Evolutionary conservation across 2,888 invertebrate species (phyloP).

Genomic region (Temnothorax unifasciatus): DNA sequence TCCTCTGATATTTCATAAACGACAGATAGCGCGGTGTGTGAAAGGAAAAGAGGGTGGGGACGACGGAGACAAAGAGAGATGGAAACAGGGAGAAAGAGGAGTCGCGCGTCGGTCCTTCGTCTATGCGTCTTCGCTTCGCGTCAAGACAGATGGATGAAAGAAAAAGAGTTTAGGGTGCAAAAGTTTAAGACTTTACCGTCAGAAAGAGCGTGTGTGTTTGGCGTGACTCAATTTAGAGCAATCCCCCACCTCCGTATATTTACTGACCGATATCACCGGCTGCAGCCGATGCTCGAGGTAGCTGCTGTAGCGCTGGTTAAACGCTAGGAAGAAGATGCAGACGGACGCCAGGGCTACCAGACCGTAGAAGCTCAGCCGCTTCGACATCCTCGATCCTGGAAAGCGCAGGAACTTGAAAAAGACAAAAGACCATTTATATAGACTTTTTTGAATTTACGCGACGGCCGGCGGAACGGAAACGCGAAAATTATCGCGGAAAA

Average conservation of each 20-base stretch:
- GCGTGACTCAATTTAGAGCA: conserved; percentile 77
- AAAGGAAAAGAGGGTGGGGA: background rate
- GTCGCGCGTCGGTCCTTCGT: conserved; percentile 29
- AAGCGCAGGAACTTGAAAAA: conserved; percentile 47
- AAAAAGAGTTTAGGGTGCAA: conserved; percentile 69
- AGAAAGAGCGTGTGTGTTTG: conserved; percentile 73
- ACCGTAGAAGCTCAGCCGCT: conserved; percentile 84
- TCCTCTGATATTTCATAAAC: conserved; percentile 1
- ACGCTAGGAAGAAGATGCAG: conserved; percentile 84
- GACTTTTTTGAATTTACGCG: background rate
- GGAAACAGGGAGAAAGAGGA: conserved; percentile 61
- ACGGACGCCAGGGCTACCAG: conserved; percentile 83
- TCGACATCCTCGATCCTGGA: conserved; percentile 83
- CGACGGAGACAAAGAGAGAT: background rate
- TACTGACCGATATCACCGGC: conserved; percentile 83
- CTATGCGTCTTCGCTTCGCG: conserved; percentile 14
- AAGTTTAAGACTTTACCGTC: conserved; percentile 73
- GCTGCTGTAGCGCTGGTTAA: conserved; percentile 84
- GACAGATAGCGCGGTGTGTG: background rate
- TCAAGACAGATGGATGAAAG: conserved; percentile 56
- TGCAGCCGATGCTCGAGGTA: conserved; percentile 84
- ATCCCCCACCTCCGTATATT: conserved; percentile 73
- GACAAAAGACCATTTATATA: conserved; percentile 22
- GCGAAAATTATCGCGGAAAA: background rate
- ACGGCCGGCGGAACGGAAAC: too few relatives aligned